Conservation (phyloP, 2,888 invertebrate genomes). For the Tuta absoluta region DNA sequence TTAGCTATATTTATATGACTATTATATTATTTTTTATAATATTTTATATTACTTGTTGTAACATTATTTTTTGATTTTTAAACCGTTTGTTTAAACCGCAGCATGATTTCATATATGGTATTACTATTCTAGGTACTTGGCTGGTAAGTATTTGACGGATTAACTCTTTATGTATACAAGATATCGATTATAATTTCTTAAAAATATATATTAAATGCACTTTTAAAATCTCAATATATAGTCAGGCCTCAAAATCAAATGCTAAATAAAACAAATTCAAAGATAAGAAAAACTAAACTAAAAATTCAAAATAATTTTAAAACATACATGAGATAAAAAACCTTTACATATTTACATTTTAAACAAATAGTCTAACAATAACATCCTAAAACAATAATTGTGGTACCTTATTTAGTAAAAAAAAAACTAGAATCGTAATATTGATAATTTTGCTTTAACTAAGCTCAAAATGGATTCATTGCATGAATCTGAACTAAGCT, state of each 20-base stretch:
- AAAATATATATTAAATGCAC: conserved; percentile 9
- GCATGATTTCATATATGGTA: not conserved
- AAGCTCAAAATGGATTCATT: not conserved
- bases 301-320: not conserved
- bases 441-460: not conserved
- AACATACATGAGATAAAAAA: conserved; percentile 3
- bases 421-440: not conserved
- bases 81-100: not conserved
- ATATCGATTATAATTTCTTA: not conserved
- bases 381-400: not conserved
- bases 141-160: conserved; percentile 11
- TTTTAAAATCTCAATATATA: not conserved
- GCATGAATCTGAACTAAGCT: not conserved
- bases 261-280: not conserved
- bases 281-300: not conserved
- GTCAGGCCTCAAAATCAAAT: conserved; percentile 12
- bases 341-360: conserved; percentile 17
- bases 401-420: not conserved
- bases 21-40: not conserved
- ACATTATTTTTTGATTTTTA: not conserved
- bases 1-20: not conserved
- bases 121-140: conserved; percentile 2
- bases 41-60: not conserved
- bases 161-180: conserved; percentile 8
- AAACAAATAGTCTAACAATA: not conserved